Evolutionary conservation across 2,113 vertebrate species (phyloP).

Genomic region (Sinocyclocheilus rhinocerous): DNA sequence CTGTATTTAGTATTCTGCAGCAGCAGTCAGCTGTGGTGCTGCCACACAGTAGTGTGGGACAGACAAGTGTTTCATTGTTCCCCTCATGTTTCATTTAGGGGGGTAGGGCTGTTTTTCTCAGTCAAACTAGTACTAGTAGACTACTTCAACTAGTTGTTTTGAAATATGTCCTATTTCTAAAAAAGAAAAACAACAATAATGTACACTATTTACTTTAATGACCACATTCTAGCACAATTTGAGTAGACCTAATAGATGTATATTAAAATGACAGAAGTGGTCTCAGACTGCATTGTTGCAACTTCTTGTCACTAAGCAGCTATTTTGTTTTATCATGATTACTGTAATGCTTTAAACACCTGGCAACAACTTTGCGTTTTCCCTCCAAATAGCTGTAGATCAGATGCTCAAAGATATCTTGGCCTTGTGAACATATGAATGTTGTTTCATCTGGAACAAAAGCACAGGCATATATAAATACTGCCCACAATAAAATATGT

Average conservation of each 20-base stretch:
- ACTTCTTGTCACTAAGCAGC: not conserved
- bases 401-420: not conserved
- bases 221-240: not conserved
- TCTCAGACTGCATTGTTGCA: not conserved
- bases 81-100: slow-evolving; percentile 4
- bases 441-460: not conserved
- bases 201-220: not conserved
- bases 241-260: not conserved
- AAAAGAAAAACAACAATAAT: not conserved
- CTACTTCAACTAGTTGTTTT: not conserved
- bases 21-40: not conserved
- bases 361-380: not conserved
- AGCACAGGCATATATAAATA: not conserved
- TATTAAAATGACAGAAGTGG: not conserved
- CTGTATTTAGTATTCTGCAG: slow-evolving; percentile 19
- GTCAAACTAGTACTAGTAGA: not conserved
- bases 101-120: slow-evolving; percentile 22
- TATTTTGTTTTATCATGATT: not conserved
- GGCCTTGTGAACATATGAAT: not conserved
- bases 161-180: not conserved
- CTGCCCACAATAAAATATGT: not conserved
- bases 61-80: slow-evolving; percentile 49
- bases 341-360: not conserved
- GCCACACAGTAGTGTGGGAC: slow-evolving; percentile 14
- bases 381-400: not conserved